Base-by-base conservation (phyloP, 1,140 invertebrate species). In the Drosophila eugracilis region DNA sequence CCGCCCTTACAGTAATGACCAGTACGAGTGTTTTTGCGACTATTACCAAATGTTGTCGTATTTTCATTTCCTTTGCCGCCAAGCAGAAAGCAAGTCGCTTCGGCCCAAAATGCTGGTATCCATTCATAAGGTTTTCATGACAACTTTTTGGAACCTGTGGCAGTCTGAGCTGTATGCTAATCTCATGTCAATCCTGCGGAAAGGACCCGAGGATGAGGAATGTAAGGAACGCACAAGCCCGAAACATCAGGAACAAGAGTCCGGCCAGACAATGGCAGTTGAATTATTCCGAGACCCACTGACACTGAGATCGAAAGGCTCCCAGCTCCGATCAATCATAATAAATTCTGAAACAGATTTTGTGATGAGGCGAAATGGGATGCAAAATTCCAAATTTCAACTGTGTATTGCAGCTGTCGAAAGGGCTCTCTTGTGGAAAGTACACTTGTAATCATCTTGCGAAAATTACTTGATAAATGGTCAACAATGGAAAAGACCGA, bases 331-430 rank as follows among this genome's bases (percentile, higher is more conserved):
- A 36, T 63, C 63, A 76, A 41, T 79, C 88, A 89, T 90, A 89
- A 90, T 90, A 89, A 90, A 90, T 90, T 90, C 89, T 78, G 83
- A 49, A 66, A 67, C 78, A 73, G 60, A 71, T 75, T 89, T 90
- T 90, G 88, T 88, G 90, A 90, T 79, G 81, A 89, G 79, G 12
- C 53, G 14, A 26, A 50, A 26, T 42, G 63, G 45, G 60, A 67
- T 67, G 65, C 65, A 67, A 75, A 86, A 84, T 84, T 85, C 81
- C 74, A 71, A 78, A 76, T 78, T 83, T 76, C 80, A 83, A 83
- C 83, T 84, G 83, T 88, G 84, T 88, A 89, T 89, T 84, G 75
- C 84, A 60, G 66, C 83, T 88, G 89, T 83, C 66, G 65, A 58
- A 70, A n/a, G n/a, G n/a, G 77, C 34, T 70, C 69, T 54, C 14